phyloP scores from a whole-genome alignment of 23 tunicate genomes.

The Ciona savignyi region DNA sequence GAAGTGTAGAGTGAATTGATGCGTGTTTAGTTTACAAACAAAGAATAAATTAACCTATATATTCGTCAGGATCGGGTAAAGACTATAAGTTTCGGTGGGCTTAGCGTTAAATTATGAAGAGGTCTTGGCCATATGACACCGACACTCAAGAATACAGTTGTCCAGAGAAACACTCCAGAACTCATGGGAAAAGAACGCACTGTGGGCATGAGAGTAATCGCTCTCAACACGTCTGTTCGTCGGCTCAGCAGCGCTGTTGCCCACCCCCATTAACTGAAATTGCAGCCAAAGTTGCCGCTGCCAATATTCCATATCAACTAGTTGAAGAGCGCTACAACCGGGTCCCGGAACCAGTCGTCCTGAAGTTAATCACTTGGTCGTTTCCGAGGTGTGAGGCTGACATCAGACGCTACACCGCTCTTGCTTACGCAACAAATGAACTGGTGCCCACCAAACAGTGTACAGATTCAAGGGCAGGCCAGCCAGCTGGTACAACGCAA shows the following conservation, averaged over 20 bases:
- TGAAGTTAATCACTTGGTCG: slow-evolving; percentile 61
- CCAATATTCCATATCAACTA: slow-evolving; percentile 44
- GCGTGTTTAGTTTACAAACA: too few relatives aligned
- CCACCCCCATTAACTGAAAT: slow-evolving; percentile 29
- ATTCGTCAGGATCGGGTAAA: too few relatives aligned
- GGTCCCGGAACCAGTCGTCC: slow-evolving; percentile 67
- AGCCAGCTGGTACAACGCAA: background rate
- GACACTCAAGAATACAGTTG: background rate
- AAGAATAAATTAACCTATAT: too few relatives aligned
- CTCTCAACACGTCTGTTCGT: slow-evolving; percentile 1
- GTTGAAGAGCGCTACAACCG: slow-evolving; percentile 55
- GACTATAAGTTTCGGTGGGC: too few relatives aligned
- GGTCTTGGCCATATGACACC: background rate
- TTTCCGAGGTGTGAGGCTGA: slow-evolving; percentile 71
- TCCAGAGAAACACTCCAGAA: background rate
- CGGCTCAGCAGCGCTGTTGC: slow-evolving; percentile 27
- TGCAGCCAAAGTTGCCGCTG: slow-evolving; percentile 62
- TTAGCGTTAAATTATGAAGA: background rate
- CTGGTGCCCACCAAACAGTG: slow-evolving; percentile 1
- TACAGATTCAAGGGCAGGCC: background rate
- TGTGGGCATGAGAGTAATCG: background rate
- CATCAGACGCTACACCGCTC: slow-evolving; percentile 71
- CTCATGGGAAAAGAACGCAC: background rate
- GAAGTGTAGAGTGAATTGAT: too few relatives aligned
- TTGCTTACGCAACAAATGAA: slow-evolving; percentile 17